Evolutionary conservation across 1,140 invertebrate genomes (phyloP), one percentile per base, ranked within the genome.

Genomic region (Mylabris phalerata): DNA sequence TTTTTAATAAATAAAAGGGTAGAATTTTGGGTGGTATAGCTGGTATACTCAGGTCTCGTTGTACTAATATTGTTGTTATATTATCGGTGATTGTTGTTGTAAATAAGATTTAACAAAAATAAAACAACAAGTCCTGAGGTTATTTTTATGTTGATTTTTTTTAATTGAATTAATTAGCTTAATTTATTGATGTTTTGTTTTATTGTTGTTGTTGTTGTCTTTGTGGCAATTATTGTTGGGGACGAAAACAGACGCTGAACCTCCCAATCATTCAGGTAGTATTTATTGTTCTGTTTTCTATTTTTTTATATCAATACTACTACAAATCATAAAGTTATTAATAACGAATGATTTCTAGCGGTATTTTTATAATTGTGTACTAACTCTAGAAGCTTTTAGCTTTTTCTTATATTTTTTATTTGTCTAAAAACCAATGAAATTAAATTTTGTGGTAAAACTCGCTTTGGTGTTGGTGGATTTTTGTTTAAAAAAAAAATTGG

Each of bases 261-360:
- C 19, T 55, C 55, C 56, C 51, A 66, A 67, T 61, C 64, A 60
- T 52, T 61, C 67, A 69, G 67, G 67, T 69, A 69, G 67, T 69
- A 67, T 59, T 58, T 57, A 45, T 67, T 67, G 61, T 60, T 60
- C 11, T 41, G 55, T 63, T 57, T 32, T 32, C 19, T 32, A 32
- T 32, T 32, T 59, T 46, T 26, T 11, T 26, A 11, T 39, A 55
- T 13, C 19, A 32, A 55, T 38, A 4, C 32, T 3, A 32, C 7
- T 32, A 32, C 1, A 32, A 32, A 32, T 4, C 32, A 32, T 32
- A 4, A 5, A 32, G 7, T 32, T 32, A 32, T 32, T 3, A 32
- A 32, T 32, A 5, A 32, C 32, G 32, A 7, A 32, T 32, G 32
- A 4, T 32, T 7, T 32, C 32, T 32, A 32, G 1, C 7, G 7